A percentile compares a stretch with the other conserved stretches of the same genome.
Evolutionary conservation across 2,797 vertebrate species (phyloP).

Genomic region (Chiloscyllium punctatum): DNA sequence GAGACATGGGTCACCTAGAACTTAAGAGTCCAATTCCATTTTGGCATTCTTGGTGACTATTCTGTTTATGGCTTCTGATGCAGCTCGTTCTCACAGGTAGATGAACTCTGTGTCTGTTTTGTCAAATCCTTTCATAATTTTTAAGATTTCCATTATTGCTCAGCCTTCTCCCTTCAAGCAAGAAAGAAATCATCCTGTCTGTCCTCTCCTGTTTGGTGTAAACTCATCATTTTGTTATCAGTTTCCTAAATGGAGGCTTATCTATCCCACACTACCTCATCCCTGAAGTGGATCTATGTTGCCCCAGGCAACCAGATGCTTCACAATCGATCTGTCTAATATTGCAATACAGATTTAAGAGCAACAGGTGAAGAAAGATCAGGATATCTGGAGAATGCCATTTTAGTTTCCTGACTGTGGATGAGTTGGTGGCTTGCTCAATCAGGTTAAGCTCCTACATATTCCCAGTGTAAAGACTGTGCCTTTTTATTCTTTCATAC

Average conservation of each 20-base stretch:
- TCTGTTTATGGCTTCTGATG: neutral
- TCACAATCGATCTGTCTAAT: neutral
- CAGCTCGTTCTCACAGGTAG: neutral
- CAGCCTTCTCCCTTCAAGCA: neutral
- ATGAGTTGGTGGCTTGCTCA: neutral
- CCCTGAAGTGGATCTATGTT: neutral
- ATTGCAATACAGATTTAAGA: neutral
- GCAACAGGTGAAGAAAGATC: neutral
- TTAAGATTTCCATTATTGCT: neutral
- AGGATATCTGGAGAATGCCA: neutral
- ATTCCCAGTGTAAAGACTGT: too few relatives aligned
- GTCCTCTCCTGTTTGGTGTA: too few relatives aligned
- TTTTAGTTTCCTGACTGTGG: neutral
- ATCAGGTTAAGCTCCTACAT: neutral
- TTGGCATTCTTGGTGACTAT: neutral
- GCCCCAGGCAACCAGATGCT: neutral
- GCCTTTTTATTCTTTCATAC: too few relatives aligned
- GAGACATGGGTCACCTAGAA: too few relatives aligned
- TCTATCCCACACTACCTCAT: neutral
- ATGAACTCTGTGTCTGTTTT: neutral
- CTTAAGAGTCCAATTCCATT: neutral
- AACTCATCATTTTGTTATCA: too few relatives aligned
- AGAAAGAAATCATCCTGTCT: neutral
- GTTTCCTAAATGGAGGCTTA: too few relatives aligned
- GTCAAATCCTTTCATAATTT: neutral